phyloP scores from a whole-genome alignment of 92 coral and sea anemone species.

The Epizoanthus ramosus region DNA sequence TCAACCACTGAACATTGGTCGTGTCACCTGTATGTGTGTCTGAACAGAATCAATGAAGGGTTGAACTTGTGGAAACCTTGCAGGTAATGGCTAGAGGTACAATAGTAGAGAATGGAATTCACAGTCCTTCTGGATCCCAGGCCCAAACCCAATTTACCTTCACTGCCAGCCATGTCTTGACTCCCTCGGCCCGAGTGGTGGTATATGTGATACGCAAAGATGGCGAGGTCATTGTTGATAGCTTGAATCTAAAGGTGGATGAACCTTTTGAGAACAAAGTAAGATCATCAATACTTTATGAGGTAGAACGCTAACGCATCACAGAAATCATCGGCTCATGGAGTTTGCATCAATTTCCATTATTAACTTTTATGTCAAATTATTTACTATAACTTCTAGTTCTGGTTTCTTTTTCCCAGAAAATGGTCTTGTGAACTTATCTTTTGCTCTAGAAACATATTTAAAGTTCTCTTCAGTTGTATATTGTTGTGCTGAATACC shows the following conservation, averaged over 20 bases:
- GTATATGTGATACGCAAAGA: slow-evolving; percentile 69
- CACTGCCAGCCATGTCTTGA: slow-evolving; percentile 59
- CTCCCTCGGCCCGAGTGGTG: slow-evolving; percentile 73
- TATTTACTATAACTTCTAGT: too few species aligned
- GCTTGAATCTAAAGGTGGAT: slow-evolving; percentile 69
- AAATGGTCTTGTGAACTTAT: too few species aligned
- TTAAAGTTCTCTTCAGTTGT: too few species aligned
- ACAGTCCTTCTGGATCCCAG: slow-evolving; percentile 33
- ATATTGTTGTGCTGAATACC: too few species aligned
- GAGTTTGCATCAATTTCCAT: too few species aligned
- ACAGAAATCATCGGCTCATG: too few species aligned
- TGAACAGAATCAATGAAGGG: not conserved
- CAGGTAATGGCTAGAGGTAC: slow-evolving; percentile 80
- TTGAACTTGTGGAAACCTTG: not conserved
- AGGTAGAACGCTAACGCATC: too few species aligned
- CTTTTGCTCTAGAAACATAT: too few species aligned
- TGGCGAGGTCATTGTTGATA: slow-evolving; percentile 88
- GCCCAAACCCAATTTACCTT: slow-evolving; percentile 57
- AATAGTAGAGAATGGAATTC: slow-evolving; percentile 43
- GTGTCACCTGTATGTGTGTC: not conserved
- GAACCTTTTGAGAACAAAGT: slow-evolving; percentile 84
- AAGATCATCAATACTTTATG: not conserved
- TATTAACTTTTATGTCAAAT: too few species aligned
- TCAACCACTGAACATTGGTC: too few species aligned
- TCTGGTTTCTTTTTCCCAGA: too few species aligned